Evolutionary conservation across 2,797 vertebrate genomes (phyloP).

Genomic region (Rhinella marina): DNA sequence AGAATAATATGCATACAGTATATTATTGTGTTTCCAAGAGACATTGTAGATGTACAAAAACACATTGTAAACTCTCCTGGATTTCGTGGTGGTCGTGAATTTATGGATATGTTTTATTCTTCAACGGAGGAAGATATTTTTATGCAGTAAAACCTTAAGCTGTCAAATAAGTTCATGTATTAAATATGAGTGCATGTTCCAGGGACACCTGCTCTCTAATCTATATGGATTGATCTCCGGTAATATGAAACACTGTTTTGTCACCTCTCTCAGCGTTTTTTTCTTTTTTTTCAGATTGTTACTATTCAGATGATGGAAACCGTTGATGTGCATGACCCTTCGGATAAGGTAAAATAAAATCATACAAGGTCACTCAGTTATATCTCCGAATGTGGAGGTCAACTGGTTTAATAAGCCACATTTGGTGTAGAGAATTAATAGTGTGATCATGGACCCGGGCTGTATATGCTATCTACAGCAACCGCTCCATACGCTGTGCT

Average conservation of each 20-base stretch:
- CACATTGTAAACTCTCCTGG: background rate
- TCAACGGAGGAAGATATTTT: constrained; percentile 16
- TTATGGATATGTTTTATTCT: background rate
- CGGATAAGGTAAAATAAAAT: background rate
- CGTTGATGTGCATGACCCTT: constrained; percentile 6
- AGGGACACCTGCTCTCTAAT: constrained; percentile 45
- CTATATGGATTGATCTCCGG: constrained; percentile 44
- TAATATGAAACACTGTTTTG: constrained; percentile 45
- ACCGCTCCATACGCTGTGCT: no score
- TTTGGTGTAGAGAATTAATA: background rate
- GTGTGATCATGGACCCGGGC: no score
- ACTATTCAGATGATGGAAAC: constrained; percentile 39
- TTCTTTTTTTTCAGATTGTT: constrained; percentile 16
- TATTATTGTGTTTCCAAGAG: background rate
- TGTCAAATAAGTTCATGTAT: constrained; percentile 39
- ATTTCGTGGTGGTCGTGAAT: background rate
- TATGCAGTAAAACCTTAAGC: constrained; percentile 23
- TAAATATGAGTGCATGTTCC: constrained; percentile 45
- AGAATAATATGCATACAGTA: background rate
- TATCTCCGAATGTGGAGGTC: background rate
- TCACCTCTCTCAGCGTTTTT: constrained; percentile 14
- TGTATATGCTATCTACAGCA: no score
- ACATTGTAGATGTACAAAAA: background rate
- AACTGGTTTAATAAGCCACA: background rate
- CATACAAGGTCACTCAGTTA: constrained; percentile 8